Conservation (phyloP, 2,797 vertebrate genomes). For the Lates japonicus region DNA sequence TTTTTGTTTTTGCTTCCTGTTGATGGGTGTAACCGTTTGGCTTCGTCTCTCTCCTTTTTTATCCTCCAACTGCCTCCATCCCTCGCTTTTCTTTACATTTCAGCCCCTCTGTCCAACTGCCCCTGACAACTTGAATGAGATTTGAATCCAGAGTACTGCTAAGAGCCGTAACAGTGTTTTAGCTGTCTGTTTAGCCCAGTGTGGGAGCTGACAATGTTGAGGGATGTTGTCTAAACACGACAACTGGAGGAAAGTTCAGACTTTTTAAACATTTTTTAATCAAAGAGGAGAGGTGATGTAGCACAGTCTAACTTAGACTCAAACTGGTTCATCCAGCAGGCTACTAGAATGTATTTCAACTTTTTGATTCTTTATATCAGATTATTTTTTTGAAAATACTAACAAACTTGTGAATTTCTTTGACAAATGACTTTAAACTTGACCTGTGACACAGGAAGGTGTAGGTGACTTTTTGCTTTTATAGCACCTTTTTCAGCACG, state of each 20-base stretch:
- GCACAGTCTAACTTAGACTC: constrained; percentile 73
- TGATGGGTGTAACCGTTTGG: constrained; percentile 67
- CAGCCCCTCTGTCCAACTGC: constrained; percentile 70
- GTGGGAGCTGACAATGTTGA: constrained; percentile 63
- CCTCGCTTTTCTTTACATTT: constrained; percentile 78
- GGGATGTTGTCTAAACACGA: constrained; percentile 69
- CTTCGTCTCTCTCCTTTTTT: constrained; percentile 70
- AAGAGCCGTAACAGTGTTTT: constrained; percentile 82
- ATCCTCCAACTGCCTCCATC: constrained; percentile 72
- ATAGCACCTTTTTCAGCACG: constrained; percentile 64
- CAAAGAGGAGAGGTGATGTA: constrained; percentile 81
- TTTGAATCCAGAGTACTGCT: constrained; percentile 87
- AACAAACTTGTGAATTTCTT: constrained; percentile 68
- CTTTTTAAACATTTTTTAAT: constrained; percentile 67
- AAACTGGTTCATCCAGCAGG: constrained; percentile 77
- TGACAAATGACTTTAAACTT: constrained; percentile 65
- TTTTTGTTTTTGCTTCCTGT: constrained; percentile 50
- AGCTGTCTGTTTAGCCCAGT: constrained; percentile 68
- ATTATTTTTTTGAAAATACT: constrained; percentile 72
- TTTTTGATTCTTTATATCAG: constrained; percentile 78
- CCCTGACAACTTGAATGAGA: constrained; percentile 84
- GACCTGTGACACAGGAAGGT: constrained; percentile 63
- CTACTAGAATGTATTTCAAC: constrained; percentile 74
- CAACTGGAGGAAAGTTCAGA: constrained; percentile 65
- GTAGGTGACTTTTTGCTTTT: constrained; percentile 48